Conservation (phyloP, 2,888 invertebrate genomes). For the Carcina quercana region DNA sequence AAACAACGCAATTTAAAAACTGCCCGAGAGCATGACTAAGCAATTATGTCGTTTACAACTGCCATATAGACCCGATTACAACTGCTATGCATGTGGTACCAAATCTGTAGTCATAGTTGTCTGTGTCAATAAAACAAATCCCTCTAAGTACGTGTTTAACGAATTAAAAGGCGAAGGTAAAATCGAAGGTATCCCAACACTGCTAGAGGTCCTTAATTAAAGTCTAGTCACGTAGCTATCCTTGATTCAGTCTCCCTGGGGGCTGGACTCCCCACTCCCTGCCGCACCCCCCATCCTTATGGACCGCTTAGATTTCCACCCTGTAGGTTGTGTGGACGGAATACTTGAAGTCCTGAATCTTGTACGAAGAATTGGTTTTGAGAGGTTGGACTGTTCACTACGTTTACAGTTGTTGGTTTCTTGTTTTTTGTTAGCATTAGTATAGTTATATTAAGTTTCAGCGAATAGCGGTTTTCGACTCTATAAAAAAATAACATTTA, state of each 20-base stretch:
- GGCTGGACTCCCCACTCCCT: conserved; percentile 30
- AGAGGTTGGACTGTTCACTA: conserved; percentile 62
- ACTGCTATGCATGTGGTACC: too few relatives aligned
- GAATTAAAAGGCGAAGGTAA: conserved; percentile 63
- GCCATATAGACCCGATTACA: too few relatives aligned
- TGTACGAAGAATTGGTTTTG: conserved; percentile 67
- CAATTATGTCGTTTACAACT: too few relatives aligned
- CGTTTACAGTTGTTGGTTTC: conserved; percentile 31
- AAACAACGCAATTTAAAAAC: too few relatives aligned
- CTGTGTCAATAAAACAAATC: conserved; percentile 4
- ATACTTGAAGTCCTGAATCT: conserved; percentile 69
- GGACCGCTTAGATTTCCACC: conserved; percentile 73
- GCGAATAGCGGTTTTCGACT: too few relatives aligned
- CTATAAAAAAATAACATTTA: too few relatives aligned
- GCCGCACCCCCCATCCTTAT: conserved; percentile 54
- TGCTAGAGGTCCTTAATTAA: conserved; percentile 67
- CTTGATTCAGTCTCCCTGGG: conserved; percentile 68
- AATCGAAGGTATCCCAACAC: conserved; percentile 67
- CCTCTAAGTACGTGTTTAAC: conserved; percentile 24
- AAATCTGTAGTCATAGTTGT: conserved; percentile 2
- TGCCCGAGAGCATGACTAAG: too few relatives aligned
- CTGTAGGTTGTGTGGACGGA: conserved; percentile 65
- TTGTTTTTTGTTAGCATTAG: too few relatives aligned
- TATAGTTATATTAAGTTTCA: too few relatives aligned
- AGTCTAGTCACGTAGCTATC: conserved; percentile 69